Evolutionary conservation across 2,113 vertebrate species (phyloP).

Genomic region (Gambusia holbrooki): DNA sequence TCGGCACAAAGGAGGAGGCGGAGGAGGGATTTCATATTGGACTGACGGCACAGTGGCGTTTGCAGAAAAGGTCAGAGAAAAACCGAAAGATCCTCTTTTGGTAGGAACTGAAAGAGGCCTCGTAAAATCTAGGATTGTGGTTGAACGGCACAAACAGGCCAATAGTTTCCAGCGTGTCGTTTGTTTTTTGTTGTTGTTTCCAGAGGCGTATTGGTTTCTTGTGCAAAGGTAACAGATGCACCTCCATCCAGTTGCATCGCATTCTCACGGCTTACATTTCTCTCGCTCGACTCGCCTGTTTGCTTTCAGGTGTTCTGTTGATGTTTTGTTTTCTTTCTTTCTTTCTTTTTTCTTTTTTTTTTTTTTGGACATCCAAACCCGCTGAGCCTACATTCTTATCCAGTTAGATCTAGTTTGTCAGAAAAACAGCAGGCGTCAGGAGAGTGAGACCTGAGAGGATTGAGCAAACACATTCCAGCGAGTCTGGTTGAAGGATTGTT

Average conservation of each 20-base stretch:
- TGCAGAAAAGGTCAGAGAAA: neutral
- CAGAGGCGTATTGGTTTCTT: neutral
- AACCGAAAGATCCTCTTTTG: neutral
- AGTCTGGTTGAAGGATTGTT: constrained; percentile 6
- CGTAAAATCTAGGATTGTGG: neutral
- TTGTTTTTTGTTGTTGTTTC: neutral
- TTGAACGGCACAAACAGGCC: neutral
- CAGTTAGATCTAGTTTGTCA: constrained; percentile 45
- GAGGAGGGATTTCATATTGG: constrained; percentile 6
- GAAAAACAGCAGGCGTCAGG: constrained; percentile 37
- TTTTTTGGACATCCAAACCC: constrained; percentile 14
- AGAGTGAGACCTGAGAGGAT: constrained; percentile 43
- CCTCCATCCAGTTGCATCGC: constrained; percentile 11
- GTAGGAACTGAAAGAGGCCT: neutral
- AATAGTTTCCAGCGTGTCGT: neutral
- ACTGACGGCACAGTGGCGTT: constrained; percentile 8
- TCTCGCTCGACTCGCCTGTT: constrained; percentile 19
- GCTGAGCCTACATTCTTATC: constrained; percentile 35
- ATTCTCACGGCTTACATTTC: constrained; percentile 3
- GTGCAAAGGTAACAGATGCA: neutral
- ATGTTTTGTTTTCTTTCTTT: constrained; percentile 1
- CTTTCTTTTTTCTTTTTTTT: too few species aligned
- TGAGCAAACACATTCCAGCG: constrained; percentile 16
- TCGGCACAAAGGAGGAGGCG: neutral
- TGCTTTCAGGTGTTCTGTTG: neutral